phyloP scores from a whole-genome alignment of 2,888 invertebrate genomes.

The Gymnosoma rotundatum region DNA sequence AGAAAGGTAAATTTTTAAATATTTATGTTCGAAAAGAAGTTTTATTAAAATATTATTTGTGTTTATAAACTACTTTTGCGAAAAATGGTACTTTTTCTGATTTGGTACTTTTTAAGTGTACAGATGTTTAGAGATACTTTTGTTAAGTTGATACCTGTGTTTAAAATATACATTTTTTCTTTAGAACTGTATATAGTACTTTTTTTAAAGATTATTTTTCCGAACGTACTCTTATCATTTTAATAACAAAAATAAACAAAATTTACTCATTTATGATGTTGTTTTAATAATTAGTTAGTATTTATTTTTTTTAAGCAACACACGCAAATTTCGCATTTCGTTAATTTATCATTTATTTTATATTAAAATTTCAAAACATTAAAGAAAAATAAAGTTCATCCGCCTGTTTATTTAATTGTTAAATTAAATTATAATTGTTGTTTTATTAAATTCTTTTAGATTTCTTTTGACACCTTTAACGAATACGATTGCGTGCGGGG shows the following conservation, averaged over 20 bases:
- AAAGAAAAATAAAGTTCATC: constrained; percentile 1
- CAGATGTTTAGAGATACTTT: not conserved
- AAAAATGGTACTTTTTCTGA: no score
- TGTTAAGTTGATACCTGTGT: not conserved
- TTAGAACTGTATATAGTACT: not conserved
- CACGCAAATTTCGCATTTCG: constrained; percentile 22
- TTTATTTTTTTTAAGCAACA: not conserved
- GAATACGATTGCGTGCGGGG: not conserved
- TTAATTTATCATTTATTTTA: constrained; percentile 24
- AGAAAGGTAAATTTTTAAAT: no score
- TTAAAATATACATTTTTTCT: not conserved
- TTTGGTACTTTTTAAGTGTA: no score
- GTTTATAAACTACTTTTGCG: no score
- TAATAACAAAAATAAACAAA: not conserved
- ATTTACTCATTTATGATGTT: no score
- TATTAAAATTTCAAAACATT: not conserved
- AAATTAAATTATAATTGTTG: not conserved
- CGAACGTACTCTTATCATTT: not conserved
- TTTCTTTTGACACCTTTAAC: constrained; percentile 24
- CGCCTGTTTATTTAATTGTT: constrained; percentile 23
- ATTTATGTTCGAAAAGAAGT: no score
- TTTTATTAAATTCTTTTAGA: constrained; percentile 6
- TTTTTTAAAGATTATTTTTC: not conserved
- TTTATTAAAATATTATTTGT: no score
- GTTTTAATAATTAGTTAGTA: not conserved